Percentiles rank a stretch among this genome's conserved stretches.
Conservation (phyloP, 2,113 vertebrate genomes). For the Cricetomys ansorgei region DNA sequence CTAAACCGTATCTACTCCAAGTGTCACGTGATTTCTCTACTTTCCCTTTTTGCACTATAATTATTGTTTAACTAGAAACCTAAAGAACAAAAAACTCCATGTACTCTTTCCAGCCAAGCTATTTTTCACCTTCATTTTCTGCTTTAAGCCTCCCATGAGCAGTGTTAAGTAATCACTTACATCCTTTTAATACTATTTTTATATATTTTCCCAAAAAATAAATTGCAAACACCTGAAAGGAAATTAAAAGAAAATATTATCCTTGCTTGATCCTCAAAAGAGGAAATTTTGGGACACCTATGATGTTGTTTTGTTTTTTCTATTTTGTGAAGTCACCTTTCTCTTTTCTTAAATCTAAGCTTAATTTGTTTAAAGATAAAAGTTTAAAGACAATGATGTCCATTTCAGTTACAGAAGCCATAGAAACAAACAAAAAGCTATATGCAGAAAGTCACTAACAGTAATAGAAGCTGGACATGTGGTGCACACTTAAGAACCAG, state of each 20-base stretch:
- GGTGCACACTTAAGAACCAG: background rate
- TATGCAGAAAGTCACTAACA: slow-evolving; percentile 8
- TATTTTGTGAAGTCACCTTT: background rate
- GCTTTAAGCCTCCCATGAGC: background rate
- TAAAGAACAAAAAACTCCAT: background rate
- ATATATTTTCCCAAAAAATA: background rate
- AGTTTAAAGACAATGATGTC: no score
- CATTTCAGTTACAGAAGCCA: background rate
- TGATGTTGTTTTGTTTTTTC: background rate
- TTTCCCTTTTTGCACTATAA: slow-evolving; percentile 16
- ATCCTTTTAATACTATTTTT: background rate
- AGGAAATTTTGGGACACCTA: background rate
- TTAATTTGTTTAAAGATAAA: background rate
- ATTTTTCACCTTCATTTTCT: background rate
- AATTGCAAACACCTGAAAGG: background rate
- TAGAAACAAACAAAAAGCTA: background rate
- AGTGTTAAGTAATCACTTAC: background rate
- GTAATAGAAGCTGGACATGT: background rate
- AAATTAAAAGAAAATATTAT: background rate
- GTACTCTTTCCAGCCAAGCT: background rate
- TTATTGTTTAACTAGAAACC: background rate
- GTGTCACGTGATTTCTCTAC: background rate
- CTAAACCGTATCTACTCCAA: background rate
- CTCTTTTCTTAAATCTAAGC: background rate
- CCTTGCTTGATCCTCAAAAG: background rate